A percentile compares a stretch with the other conserved stretches of the same genome.
phyloP scores from a whole-genome alignment of 2,797 vertebrate species.

The Lophius americanus region DNA sequence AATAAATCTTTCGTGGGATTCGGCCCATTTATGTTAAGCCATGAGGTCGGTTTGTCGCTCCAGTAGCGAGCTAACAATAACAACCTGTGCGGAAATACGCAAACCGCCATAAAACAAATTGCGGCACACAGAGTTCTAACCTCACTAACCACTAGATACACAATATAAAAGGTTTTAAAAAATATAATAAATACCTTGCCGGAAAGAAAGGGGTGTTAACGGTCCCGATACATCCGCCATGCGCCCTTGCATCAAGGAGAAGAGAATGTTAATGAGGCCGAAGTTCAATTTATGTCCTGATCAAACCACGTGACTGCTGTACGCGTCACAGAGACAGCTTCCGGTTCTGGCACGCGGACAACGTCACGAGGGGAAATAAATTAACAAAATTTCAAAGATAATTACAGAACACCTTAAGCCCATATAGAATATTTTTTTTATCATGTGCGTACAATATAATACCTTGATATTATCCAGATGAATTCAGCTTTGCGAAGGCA shows the following conservation, averaged over 20 bases:
- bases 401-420: no score
- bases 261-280: slow-evolving; percentile 21
- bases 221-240: accelerated
- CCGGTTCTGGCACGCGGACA: slow-evolving; percentile 48
- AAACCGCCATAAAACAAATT: slow-evolving; percentile 1
- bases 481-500: no score
- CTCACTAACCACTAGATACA: background rate
- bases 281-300: slow-evolving; percentile 63
- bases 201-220: no score
- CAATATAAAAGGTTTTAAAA: accelerated
- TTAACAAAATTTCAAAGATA: no score
- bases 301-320: slow-evolving; percentile 73
- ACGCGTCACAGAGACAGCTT: slow-evolving; percentile 44
- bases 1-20: background rate
- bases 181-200: background rate
- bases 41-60: slow-evolving; percentile 44
- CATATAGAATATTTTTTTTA: no score
- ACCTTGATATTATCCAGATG: no score
- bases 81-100: no score
- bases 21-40: background rate
- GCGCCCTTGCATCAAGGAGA: slow-evolving; percentile 3
- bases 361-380: no score
- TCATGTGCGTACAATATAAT: no score
- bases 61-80: slow-evolving; percentile 6
- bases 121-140: background rate